phyloP scores from a whole-genome alignment of 2,113 vertebrate species.

The Rostratula benghalensis region DNA sequence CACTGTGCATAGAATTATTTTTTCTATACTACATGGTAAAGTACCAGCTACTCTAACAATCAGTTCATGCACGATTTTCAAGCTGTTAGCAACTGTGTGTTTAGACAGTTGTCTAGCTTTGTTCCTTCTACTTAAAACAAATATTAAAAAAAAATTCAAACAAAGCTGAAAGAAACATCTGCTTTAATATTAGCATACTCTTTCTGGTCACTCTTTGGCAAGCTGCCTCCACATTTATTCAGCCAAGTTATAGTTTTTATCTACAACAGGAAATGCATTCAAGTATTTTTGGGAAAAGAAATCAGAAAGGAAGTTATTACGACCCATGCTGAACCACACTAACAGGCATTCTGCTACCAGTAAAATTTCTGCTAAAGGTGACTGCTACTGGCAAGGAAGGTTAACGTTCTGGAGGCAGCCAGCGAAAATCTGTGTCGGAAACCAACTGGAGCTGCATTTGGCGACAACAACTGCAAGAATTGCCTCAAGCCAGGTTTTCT shows the following conservation, averaged over 20 bases:
- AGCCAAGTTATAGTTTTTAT: constrained; percentile 5
- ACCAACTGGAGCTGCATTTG: not conserved
- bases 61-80: not conserved
- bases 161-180: constrained; percentile 5
- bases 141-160: not conserved
- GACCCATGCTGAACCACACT: not conserved
- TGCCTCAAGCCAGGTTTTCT: not conserved
- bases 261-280: constrained; percentile 27
- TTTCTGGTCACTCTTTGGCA: not conserved
- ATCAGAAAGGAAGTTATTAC: constrained; percentile 22
- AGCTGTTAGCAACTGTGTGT: not conserved
- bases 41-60: not conserved
- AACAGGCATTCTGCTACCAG: not conserved
- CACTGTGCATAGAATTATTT: not conserved
- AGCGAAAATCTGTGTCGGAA: not conserved
- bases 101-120: not conserved
- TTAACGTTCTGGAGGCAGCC: not conserved
- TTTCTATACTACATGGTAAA: not conserved
- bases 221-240: not conserved
- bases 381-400: not conserved
- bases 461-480: not conserved
- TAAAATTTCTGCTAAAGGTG: not conserved
- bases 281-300: constrained; percentile 48
- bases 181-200: not conserved
- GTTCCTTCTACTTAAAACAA: not conserved